A percentile compares a stretch with the other conserved stretches of the same genome.
Evolutionary conservation across 2,888 invertebrate species (phyloP).

Genomic region (Euzetes globulus): DNA sequence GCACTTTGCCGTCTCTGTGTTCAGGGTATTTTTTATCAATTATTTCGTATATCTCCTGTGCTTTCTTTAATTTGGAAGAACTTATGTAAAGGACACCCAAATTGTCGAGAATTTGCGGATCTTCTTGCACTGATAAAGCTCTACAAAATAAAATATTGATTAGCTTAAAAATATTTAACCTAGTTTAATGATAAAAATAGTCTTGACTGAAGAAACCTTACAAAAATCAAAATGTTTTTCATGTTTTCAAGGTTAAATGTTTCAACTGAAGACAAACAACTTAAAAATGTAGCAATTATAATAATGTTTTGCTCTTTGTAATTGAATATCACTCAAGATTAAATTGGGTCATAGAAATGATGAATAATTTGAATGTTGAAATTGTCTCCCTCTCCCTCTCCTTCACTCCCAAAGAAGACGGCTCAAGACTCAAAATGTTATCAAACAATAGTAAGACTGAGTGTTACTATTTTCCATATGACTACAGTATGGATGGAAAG

Average conservation of each 20-base stretch:
- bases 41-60: conserved; percentile 34
- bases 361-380: too few species aligned
- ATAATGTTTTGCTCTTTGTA: too few species aligned
- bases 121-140: conserved; percentile 39
- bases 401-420: not conserved
- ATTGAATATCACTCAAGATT: too few species aligned
- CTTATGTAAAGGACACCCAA: conserved; percentile 39
- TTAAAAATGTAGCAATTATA: too few species aligned
- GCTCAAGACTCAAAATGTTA: not conserved
- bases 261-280: too few species aligned
- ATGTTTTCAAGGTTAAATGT: too few species aligned
- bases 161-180: not conserved
- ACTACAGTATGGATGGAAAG: not conserved
- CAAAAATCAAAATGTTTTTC: too few species aligned
- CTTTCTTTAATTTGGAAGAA: conserved; percentile 37
- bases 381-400: too few species aligned
- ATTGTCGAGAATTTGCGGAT: conserved; percentile 40
- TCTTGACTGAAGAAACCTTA: too few species aligned
- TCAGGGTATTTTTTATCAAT: conserved; percentile 35
- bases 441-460: not conserved
- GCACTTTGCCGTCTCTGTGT: conserved; percentile 37
- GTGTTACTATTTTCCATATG: not conserved
- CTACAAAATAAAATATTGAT: conserved; percentile 31
- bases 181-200: too few species aligned
- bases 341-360: too few species aligned